phyloP scores from a whole-genome alignment of 2,888 invertebrate genomes.

The Cyrtodaria siliqua region DNA sequence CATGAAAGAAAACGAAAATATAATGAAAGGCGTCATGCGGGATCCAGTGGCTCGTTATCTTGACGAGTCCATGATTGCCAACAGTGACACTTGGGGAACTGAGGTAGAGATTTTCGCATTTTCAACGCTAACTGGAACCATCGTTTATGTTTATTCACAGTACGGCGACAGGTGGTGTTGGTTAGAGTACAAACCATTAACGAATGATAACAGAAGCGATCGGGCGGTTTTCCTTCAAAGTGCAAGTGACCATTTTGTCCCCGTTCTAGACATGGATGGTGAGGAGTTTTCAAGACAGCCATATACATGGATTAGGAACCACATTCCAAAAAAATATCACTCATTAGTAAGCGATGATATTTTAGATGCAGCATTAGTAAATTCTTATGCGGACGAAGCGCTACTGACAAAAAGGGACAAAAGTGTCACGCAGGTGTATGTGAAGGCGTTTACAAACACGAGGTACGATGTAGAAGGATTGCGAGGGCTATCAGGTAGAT shows the following conservation, averaged over 20 bases:
- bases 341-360: conserved; percentile 8
- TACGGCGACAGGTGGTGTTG: conserved; percentile 11
- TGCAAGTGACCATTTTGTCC: conserved; percentile 22
- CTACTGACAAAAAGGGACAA: conserved; percentile 17
- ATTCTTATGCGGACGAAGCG: conserved; percentile 15
- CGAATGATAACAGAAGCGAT: not conserved
- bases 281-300: conserved; percentile 17
- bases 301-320: conserved; percentile 22
- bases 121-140: conserved; percentile 20
- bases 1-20: conserved; percentile 25
- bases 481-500: conserved; percentile 14
- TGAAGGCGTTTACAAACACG: conserved; percentile 23
- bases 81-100: conserved; percentile 10
- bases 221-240: conserved; percentile 7
- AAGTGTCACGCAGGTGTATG: conserved; percentile 16
- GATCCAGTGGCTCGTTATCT: conserved; percentile 22
- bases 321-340: conserved; percentile 14
- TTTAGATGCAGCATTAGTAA: conserved; percentile 15
- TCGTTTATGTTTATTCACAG: conserved; percentile 16
- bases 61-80: conserved; percentile 15
- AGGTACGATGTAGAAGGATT: conserved; percentile 22
- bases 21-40: conserved; percentile 15
- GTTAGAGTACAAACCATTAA: conserved; percentile 18
- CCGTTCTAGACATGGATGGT: conserved; percentile 23
- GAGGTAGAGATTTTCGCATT: conserved; percentile 30